Percentiles rank a stretch among this genome's conserved stretches.
Evolutionary conservation across 2,888 invertebrate genomes (phyloP).

Genomic region (Mythimna impura): DNA sequence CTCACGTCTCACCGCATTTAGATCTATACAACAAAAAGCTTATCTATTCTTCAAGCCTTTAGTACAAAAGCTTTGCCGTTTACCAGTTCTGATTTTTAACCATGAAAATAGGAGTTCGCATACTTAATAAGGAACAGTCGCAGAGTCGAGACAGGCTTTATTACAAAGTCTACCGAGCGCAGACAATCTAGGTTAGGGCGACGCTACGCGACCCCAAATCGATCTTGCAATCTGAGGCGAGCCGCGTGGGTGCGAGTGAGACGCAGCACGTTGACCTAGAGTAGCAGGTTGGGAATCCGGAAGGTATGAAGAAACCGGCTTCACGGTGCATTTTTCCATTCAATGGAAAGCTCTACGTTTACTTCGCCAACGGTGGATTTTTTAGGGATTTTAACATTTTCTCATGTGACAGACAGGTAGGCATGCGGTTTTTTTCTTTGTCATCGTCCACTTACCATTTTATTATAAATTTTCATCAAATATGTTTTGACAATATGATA

Average conservation of each 20-base stretch:
- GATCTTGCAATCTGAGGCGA: slow-evolving; percentile 80
- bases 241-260: slow-evolving; percentile 79
- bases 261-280: slow-evolving; percentile 85
- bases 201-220: slow-evolving; percentile 89
- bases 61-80: slow-evolving; percentile 13
- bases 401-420: slow-evolving; percentile 19
- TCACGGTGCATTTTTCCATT: slow-evolving; percentile 88
- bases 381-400: slow-evolving; percentile 74
- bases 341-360: slow-evolving; percentile 88
- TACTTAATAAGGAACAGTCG: slow-evolving; percentile 55
- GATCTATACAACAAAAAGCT: background rate
- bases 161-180: slow-evolving; percentile 81
- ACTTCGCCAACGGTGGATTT: slow-evolving; percentile 75
- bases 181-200: slow-evolving; percentile 89
- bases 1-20: slow-evolving; percentile 16
- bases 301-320: slow-evolving; percentile 89
- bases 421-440: background rate
- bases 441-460: background rate
- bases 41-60: background rate
- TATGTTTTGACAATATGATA: background rate
- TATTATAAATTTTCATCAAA: background rate
- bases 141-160: slow-evolving; percentile 65
- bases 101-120: slow-evolving; percentile 47
- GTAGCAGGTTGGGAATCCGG: slow-evolving; percentile 90
- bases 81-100: slow-evolving; percentile 22